A percentile compares a stretch with the other conserved stretches of the same genome.
Conservation (phyloP, 2,888 invertebrate species). For the Catocala fraxini region DNA sequence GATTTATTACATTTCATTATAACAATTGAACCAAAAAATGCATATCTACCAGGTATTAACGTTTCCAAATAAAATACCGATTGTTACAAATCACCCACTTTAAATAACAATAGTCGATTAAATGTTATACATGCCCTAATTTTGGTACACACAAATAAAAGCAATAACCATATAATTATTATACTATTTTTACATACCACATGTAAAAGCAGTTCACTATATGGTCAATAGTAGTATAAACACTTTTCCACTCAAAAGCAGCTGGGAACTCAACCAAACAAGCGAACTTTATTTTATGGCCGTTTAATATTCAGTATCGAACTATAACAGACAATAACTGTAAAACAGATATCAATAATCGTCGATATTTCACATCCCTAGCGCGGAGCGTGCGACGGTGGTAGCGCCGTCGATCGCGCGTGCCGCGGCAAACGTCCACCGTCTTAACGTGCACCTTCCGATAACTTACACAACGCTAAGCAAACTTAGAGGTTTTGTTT, state of each 20-base stretch:
- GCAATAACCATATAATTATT: too few species aligned
- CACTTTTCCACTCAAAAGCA: background rate
- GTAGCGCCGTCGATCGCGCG: conserved; percentile 62
- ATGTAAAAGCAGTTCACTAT: too few species aligned
- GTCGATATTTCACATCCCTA: conserved; percentile 51
- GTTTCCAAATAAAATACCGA: too few species aligned
- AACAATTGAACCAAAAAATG: too few species aligned
- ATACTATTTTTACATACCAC: too few species aligned
- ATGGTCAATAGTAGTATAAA: too few species aligned
- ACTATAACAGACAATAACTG: conserved; percentile 37
- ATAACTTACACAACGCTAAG: conserved; percentile 63
- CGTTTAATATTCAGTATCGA: conserved; percentile 45
- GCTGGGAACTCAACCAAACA: conserved; percentile 16
- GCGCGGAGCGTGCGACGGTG: conserved; percentile 29
- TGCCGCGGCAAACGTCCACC: conserved; percentile 76
- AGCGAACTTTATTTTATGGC: conserved; percentile 27
- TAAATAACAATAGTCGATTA: too few species aligned
- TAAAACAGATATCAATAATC: conserved; percentile 44
- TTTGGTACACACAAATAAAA: too few species aligned
- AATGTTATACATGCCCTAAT: too few species aligned
- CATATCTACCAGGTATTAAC: too few species aligned
- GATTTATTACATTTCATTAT: too few species aligned
- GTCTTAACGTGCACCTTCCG: conserved; percentile 78
- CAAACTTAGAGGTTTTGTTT: conserved; percentile 46
- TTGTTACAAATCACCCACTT: too few species aligned